Evolutionary conservation across 2,113 vertebrate genomes (phyloP).

Genomic region (Aptenodytes patagonicus): DNA sequence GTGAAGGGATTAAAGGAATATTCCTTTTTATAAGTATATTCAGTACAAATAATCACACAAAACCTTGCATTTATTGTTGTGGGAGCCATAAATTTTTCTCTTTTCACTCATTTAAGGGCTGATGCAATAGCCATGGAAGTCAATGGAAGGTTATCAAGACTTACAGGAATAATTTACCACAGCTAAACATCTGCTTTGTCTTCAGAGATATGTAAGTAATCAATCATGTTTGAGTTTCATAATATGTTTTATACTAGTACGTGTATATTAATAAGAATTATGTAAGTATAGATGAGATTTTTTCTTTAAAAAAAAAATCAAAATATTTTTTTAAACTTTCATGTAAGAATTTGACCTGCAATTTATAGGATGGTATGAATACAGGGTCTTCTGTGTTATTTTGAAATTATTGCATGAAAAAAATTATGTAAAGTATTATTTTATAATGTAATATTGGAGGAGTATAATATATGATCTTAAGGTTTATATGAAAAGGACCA

Average conservation of each 20-base stretch:
- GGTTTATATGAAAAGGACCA: neutral
- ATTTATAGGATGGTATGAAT: neutral
- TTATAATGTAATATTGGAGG: neutral
- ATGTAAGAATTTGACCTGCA: neutral
- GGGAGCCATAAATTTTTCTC: neutral
- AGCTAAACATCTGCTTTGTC: neutral
- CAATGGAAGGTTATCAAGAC: neutral
- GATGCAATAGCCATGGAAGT: neutral
- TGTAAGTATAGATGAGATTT: neutral
- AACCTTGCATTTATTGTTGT: neutral
- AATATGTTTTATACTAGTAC: neutral
- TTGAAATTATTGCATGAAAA: neutral
- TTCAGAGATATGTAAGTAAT: neutral
- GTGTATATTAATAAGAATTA: neutral
- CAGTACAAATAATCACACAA: neutral
- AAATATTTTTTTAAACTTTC: neutral
- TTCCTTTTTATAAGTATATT: neutral
- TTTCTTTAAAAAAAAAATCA: neutral
- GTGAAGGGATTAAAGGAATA: neutral
- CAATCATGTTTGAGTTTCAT: neutral
- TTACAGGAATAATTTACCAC: neutral
- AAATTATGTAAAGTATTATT: neutral
- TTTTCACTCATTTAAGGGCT: neutral
- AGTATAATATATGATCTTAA: neutral
- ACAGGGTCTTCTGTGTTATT: neutral